Evolutionary conservation across 2,888 invertebrate genomes (phyloP), one percentile per base, ranked within the genome.

Genomic region (Melanophora roralis): DNA sequence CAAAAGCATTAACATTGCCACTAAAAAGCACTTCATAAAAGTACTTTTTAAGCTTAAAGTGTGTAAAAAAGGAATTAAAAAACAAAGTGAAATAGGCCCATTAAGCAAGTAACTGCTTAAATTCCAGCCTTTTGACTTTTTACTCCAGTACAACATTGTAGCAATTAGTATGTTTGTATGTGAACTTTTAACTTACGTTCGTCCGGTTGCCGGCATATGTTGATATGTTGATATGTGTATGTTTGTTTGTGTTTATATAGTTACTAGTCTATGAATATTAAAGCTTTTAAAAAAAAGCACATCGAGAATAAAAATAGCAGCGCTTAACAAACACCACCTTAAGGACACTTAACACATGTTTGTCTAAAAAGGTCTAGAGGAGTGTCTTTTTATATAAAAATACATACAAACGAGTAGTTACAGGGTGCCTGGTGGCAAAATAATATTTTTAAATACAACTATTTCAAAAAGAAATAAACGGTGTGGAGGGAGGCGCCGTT

Each of bases 91-190:
- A 79, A 75, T 65, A 79, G 79, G 75, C 79, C 79, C 79, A 79
- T 79, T 79, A 75, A 74, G 64, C 78, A 74, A 78, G 78, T 74
- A 71, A 79, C 64, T 71, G 65, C 64, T 74, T 69, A 79, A 79
- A 64, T 69, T 79, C 43, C 73, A 69, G 78, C 53, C 69, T 75
- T 79, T 73, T 79, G 74, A 74, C 59, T 74, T 68, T 62, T 74
- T n/a, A 23, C 36, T 55, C 65, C 53, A 57, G 21, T 45, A 60
- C 27, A 19, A 11, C 32, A 32, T 34, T 43, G 43, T n/a, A 62
- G n/a, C n/a, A n/a, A n/a, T n/a, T 21, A 8, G 53, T 60, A 72
- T 43, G 19, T 32, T 16, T 49, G 21, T 45, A 21, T n/a, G 21
- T 43, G 9, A n/a, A n/a, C n/a, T n/a, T n/a, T n/a, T n/a, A n/a